Base-by-base conservation (phyloP, 2,797 vertebrate species). In the Falco peregrinus region DNA sequence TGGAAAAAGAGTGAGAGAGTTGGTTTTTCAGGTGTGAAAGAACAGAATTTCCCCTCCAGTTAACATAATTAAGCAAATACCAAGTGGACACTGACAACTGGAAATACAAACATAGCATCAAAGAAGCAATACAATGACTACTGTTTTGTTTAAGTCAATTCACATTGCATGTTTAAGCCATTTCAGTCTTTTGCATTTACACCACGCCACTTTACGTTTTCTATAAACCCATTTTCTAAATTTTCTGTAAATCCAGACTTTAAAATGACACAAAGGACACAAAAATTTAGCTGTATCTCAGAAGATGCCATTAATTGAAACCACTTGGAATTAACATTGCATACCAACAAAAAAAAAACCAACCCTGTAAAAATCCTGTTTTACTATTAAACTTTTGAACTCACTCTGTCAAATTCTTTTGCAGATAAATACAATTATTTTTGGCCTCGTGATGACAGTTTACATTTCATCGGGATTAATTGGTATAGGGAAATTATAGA, bases 401-500 rank as follows among this genome's bases (percentile, higher is more conserved):
- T 81, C 86, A 69, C 53, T 51, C 74, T 75, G 54, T 75, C 33
- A 91, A 90, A 96, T 71, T 84, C 65, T 61, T 92, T 67, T 85
- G 51, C 65, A 96, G 82, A 93, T 89, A 92, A 96, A 89, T 17
- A 92, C 39, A 95, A 69, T 73, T 95, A 65, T 87, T 93, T 84
- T 81, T 83, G 76, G 47, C 47, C 20, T 63, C 69, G 28, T 50
- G 61, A 83, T 59, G 82, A 84, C 69, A 91, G 51, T 80, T 91
- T 81, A 73, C 51, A 65, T 91, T 95, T 94, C 77, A 77, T 89
- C 69, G 68, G 69, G 50, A 91, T 51, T 92, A 92, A 89, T 47
- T 54, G 43, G 56, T 43, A 89, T 4, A 84, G 28, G 41, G 33
- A 91, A 96, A 87, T 89, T 87, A 83, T 10, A 93, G 61, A 87